Base-by-base conservation (phyloP, 2,888 invertebrate genomes). In the Neoscelio sp. region DNA sequence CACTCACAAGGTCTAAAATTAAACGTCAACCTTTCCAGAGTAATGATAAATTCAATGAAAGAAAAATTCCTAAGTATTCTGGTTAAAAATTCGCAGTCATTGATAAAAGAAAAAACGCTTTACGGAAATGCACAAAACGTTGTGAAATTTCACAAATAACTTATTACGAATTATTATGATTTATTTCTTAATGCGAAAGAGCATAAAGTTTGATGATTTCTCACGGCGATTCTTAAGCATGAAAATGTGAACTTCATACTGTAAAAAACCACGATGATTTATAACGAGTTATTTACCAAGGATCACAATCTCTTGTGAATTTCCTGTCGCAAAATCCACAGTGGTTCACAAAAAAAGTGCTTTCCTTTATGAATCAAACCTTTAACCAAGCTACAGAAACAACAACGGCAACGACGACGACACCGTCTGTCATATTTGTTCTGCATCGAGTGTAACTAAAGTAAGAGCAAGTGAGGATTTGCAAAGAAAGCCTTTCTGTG, bases 401-500 rank as follows among this genome's bases (percentile, higher is more conserved):
- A 54, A 65, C 65, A 60, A 38, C 30, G 46, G 40, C 26, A 30
- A 68, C 42, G 42, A 74, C 42, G 42, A 74, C 68, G 68, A 23
- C 35, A 56, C 64, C 68, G 68, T 62, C 65, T 46, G 65, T 60
- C 70, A 42, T 50, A 50, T 65, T 44, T 56, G 77, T 77, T 58
- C 65, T 60, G 77, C 70, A 50, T 71, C 77, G 71, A 77, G 77
- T 78, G 60, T 50, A 56, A 48, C 28, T 12, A 17, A n/a, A 30
- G 38, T 15, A 46, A 23, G 50, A 26, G 10, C 44, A 15, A 35
- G 38, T 74, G 50, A 48, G 76, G 71, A 82, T 82, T 81, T 78
- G 80, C 80, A 71, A 78, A 80, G 81, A 82, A 80, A 80, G 70
- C 70, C 50, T 56, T 73, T 48, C 62, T 70, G 77, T 65, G 70